Conservation (phyloP, 2,888 invertebrate species). For the Pristionchus japonicus region DNA sequence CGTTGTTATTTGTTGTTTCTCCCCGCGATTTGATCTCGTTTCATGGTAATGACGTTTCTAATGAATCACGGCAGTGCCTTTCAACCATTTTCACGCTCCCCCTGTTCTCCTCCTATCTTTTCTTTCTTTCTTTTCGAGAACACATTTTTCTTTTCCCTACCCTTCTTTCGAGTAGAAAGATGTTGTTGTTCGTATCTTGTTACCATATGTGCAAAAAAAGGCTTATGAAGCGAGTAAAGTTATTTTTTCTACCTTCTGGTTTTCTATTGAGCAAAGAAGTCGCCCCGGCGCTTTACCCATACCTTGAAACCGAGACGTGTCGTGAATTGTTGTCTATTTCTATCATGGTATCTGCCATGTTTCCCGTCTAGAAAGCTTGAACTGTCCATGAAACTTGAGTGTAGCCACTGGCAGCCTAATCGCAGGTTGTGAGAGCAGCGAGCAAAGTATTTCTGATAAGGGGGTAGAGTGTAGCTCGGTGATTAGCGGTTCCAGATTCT, state of each 20-base stretch:
- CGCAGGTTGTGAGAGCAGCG: not conserved
- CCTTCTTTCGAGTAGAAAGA: not conserved
- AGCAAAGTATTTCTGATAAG: not conserved
- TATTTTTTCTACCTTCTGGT: not conserved
- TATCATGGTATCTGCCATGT: too few species aligned
- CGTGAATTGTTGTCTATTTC: too few species aligned
- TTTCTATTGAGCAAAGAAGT: not conserved
- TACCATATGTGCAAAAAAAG: too few species aligned
- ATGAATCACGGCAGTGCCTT: not conserved
- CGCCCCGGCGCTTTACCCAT: slow-evolving; percentile 15
- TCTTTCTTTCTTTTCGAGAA: slow-evolving; percentile 18
- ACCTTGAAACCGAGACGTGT: not conserved
- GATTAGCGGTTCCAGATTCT: not conserved
- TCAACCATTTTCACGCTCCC: not conserved
- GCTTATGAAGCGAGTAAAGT: slow-evolving; percentile 13
- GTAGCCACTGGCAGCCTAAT: not conserved
- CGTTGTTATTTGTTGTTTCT: not conserved
- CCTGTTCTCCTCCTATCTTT: not conserved
- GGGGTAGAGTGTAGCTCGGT: not conserved
- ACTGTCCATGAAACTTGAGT: not conserved
- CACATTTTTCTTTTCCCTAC: not conserved
- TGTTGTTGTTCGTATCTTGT: too few species aligned
- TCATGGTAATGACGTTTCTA: not conserved
- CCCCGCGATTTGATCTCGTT: not conserved
- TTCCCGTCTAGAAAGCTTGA: too few species aligned